Conservation (phyloP, 2,888 invertebrate genomes). For the Melinopterus prodromus region DNA sequence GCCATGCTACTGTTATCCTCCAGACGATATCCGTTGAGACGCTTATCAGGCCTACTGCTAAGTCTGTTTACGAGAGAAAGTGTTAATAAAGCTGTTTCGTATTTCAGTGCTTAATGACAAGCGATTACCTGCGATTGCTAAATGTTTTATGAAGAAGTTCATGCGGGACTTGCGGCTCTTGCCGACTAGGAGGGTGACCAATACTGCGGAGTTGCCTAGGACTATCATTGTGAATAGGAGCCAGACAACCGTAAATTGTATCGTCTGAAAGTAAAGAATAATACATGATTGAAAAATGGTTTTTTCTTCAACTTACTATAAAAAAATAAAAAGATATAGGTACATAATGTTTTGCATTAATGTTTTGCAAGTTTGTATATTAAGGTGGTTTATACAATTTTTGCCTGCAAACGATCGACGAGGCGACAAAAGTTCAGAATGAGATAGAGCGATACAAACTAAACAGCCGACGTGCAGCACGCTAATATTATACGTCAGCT, state of each 20-base stretch:
- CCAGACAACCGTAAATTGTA: slow-evolving; percentile 70
- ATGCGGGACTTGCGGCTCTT: slow-evolving; percentile 72
- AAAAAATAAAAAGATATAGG: slow-evolving; percentile 11
- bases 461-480: no score
- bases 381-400: no score
- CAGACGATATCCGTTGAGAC: slow-evolving; percentile 91
- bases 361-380: neutral
- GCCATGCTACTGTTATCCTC: slow-evolving; percentile 89
- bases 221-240: slow-evolving; percentile 71
- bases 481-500: no score
- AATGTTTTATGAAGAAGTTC: slow-evolving; percentile 76
- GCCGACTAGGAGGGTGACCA: slow-evolving; percentile 67
- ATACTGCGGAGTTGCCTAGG: slow-evolving; percentile 70
- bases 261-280: slow-evolving; percentile 63
- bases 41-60: slow-evolving; percentile 86
- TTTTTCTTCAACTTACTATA: no score
- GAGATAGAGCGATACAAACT: no score
- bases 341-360: neutral
- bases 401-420: no score
- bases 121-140: slow-evolving; percentile 71
- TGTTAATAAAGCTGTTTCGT: neutral
- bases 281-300: slow-evolving; percentile 45
- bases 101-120: no score
- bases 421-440: no score
- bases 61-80: slow-evolving; percentile 69